Conservation (phyloP, 2,888 invertebrate genomes). For the Lymantria monacha region DNA sequence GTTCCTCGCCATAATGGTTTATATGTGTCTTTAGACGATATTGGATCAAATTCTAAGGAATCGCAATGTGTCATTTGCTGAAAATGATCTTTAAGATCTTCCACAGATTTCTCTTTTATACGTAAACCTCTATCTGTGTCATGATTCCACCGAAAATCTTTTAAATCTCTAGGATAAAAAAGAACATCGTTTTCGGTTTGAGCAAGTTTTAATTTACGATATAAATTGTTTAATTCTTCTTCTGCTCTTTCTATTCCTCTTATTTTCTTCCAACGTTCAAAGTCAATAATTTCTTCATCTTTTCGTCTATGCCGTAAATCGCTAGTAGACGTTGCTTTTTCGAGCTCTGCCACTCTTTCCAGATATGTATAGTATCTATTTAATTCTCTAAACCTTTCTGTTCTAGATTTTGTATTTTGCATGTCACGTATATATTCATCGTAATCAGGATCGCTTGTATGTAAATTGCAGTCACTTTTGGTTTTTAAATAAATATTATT, state of each 20-base stretch:
- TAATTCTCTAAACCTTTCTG: slow-evolving; percentile 91
- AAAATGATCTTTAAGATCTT: slow-evolving; percentile 91
- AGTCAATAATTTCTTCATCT: slow-evolving; percentile 92
- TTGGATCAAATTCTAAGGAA: slow-evolving; percentile 67
- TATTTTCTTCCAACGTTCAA: slow-evolving; percentile 92
- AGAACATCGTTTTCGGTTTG: slow-evolving; percentile 93
- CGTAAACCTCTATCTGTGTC: slow-evolving; percentile 89
- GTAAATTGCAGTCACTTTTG: slow-evolving; percentile 64
- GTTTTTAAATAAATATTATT: slow-evolving; percentile 44
- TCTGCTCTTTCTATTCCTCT: slow-evolving; percentile 91
- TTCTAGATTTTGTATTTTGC: slow-evolving; percentile 85
- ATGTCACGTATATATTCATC: slow-evolving; percentile 86
- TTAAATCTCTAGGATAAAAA: slow-evolving; percentile 88
- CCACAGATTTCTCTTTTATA: slow-evolving; percentile 93
- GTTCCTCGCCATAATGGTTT: slow-evolving; percentile 92
- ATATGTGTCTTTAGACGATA: slow-evolving; percentile 85
- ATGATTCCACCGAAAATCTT: slow-evolving; percentile 89
- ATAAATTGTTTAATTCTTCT: slow-evolving; percentile 89
- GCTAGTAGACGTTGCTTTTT: slow-evolving; percentile 87
- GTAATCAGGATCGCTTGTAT: slow-evolving; percentile 82
- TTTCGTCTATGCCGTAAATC: slow-evolving; percentile 87
- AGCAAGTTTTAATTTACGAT: slow-evolving; percentile 88
- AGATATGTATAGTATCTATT: slow-evolving; percentile 92
- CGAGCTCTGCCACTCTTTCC: slow-evolving; percentile 91
- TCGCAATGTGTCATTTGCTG: slow-evolving; percentile 83